phyloP scores from a whole-genome alignment of 2,797 vertebrate genomes.

The Microctenopoma steveboyesi region DNA sequence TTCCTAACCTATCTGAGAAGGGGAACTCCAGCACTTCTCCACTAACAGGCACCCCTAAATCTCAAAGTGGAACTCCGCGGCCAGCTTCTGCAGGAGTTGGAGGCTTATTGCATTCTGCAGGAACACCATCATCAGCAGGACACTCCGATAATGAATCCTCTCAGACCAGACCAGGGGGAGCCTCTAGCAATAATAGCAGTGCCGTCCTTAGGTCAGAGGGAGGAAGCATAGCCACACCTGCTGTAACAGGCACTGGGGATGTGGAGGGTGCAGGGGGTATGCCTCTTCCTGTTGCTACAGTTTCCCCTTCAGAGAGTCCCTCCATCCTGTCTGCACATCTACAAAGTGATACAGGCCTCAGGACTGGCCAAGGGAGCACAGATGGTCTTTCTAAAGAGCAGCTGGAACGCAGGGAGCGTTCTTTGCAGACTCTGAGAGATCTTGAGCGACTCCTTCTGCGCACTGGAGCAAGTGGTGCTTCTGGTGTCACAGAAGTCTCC shows the following conservation, averaged over 20 bases:
- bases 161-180: constrained; percentile 63
- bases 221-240: constrained; percentile 46
- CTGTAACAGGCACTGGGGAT: constrained; percentile 57
- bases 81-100: constrained; percentile 79
- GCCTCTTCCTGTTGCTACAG: constrained; percentile 63
- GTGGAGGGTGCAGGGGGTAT: constrained; percentile 66
- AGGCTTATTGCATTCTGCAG: constrained; percentile 77
- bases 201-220: constrained; percentile 66
- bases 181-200: constrained; percentile 69
- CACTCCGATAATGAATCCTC: constrained; percentile 82
- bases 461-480: constrained; percentile 77
- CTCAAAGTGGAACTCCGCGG: constrained; percentile 84
- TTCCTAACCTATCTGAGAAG: constrained; percentile 85
- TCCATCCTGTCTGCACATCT: constrained; percentile 79
- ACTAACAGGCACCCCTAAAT: constrained; percentile 88
- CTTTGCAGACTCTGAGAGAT: constrained; percentile 94
- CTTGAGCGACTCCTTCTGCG: constrained; percentile 94
- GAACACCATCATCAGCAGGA: constrained; percentile 75
- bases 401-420: constrained; percentile 95
- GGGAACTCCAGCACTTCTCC: constrained; percentile 86
- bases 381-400: constrained; percentile 96
- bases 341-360: constrained; percentile 76
- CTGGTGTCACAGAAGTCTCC: constrained; percentile 69
- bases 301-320: constrained; percentile 76
- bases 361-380: constrained; percentile 69